phyloP scores from a whole-genome alignment of 2,888 invertebrate genomes.

The Erannis defoliaria region DNA sequence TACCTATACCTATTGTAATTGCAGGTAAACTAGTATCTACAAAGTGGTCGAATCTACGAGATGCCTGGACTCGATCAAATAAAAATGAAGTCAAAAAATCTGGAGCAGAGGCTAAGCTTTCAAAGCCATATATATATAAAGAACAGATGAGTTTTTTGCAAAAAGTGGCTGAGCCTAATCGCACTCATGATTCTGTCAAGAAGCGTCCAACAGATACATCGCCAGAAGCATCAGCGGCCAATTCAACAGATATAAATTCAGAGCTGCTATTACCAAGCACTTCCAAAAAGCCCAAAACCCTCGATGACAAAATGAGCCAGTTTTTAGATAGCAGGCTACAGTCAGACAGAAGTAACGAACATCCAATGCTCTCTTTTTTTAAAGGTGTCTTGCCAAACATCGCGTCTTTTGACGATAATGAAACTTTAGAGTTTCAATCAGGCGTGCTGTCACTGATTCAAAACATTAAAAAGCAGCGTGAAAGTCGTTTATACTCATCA shows the following conservation, averaged over 20 bases:
- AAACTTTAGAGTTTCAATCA: constrained; percentile 37
- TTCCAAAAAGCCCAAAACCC: constrained; percentile 32
- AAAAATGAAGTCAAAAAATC: constrained; percentile 33
- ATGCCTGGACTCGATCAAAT: constrained; percentile 31
- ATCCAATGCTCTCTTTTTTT: constrained; percentile 22
- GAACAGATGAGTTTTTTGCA: constrained; percentile 37
- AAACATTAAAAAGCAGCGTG: constrained; percentile 34
- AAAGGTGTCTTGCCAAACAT: constrained; percentile 21
- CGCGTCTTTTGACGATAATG: constrained; percentile 33
- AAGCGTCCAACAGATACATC: constrained; percentile 20
- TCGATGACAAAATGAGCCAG: constrained; percentile 35
- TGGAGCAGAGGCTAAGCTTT: constrained; percentile 33
- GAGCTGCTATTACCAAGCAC: constrained; percentile 34
- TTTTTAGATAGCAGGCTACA: constrained; percentile 23
- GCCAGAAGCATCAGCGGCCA: constrained; percentile 22
- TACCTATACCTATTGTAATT: constrained; percentile 32
- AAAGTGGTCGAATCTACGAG: constrained; percentile 36
- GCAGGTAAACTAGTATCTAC: constrained; percentile 37
- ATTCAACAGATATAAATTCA: constrained; percentile 34
- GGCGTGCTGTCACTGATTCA: constrained; percentile 34
- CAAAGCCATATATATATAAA: constrained; percentile 37
- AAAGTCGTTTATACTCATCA: constrained; percentile 31
- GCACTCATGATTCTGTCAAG: constrained; percentile 31
- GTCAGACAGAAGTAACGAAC: constrained; percentile 13
- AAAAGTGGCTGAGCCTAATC: constrained; percentile 34